Evolutionary conservation across 2,113 vertebrate species (phyloP), one percentile per base, ranked within the genome.

Genomic region (Passer domesticus): DNA sequence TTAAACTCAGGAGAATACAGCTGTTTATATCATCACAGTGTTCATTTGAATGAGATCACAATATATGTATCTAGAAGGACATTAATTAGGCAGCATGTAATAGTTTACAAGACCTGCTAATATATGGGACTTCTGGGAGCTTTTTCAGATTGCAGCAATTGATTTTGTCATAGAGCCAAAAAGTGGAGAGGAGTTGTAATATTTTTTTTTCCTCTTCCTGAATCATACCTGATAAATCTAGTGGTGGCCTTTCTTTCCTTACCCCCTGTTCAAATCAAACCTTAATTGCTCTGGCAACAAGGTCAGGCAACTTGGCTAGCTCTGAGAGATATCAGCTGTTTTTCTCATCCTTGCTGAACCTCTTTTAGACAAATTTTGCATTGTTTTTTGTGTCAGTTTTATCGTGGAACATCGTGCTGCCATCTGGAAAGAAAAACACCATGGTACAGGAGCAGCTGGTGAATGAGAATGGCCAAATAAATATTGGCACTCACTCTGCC

Each of bases 371-470:
- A 98, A 98, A 98, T 98, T 98, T 97, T 97, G 97, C 97, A 98
- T 98, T 98, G 97, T 98, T 98, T 98, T 97, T 97, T 97, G 94
- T 97, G 97, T 98, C 97, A 97, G 96, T 96, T 98, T 98, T 98
- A 98, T 98, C 92, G 2, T 97, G 94, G 96, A 98, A 98, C 97
- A 98, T 98, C 95, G 7, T 97, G 97, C 97, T 97, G 97, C 98
- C 98, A 98, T 98, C 98, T 98, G 98, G 97, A 97, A 97, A 97
- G 97, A 97, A 97, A 98, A 98, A 98, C 97, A 97, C 97, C 95
- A 95, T 91, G 96, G 97, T 94, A 94, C 96, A 94, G 96, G 96
- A 98, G 97, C 98, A 98, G 98, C 97, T 98, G 98, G 97, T 97
- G 96, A 97, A 96, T 89, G 92, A 97, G 94, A 97, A 97, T 97